These are phyloP conservation scores for Rhea americana DNA, from an alignment of 2,113 vertebrate species.

Conservation along the genomic window DNA sequence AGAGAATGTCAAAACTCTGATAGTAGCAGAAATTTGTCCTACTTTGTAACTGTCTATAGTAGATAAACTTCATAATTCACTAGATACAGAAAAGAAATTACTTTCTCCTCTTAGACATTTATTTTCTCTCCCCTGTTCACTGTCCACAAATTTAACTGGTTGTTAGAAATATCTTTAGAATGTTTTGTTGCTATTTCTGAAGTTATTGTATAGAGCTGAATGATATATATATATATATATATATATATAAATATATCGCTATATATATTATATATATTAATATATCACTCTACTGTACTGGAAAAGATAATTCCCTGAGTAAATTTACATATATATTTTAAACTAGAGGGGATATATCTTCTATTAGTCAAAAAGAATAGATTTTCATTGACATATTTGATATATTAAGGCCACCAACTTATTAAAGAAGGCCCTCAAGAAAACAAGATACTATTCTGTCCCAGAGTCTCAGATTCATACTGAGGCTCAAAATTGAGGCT, in stretches of 20 bases:
- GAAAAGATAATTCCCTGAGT: neutral
- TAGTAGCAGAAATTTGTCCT: neutral
- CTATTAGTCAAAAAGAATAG: neutral
- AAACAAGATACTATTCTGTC: neutral
- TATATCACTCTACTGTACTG: neutral
- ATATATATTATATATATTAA: neutral
- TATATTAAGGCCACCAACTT: neutral
- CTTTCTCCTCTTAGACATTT: neutral
- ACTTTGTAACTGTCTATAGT: neutral
- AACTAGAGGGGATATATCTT: neutral
- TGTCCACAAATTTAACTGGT: neutral
- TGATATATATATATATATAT: too few relatives aligned
- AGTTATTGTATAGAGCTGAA: neutral
- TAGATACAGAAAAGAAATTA: neutral
- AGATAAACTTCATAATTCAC: neutral
- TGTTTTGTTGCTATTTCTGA: neutral
- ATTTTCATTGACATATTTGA: neutral
- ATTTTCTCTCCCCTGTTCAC: neutral
- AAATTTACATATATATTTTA: neutral
- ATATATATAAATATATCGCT: too few relatives aligned
- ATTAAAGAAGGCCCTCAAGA: neutral
- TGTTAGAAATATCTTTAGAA: neutral
- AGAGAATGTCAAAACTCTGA: neutral
- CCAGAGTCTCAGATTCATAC: neutral
- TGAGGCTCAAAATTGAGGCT: neutral